phyloP scores from a whole-genome alignment of 2,888 invertebrate species.

The Sminthurides aquaticus region DNA sequence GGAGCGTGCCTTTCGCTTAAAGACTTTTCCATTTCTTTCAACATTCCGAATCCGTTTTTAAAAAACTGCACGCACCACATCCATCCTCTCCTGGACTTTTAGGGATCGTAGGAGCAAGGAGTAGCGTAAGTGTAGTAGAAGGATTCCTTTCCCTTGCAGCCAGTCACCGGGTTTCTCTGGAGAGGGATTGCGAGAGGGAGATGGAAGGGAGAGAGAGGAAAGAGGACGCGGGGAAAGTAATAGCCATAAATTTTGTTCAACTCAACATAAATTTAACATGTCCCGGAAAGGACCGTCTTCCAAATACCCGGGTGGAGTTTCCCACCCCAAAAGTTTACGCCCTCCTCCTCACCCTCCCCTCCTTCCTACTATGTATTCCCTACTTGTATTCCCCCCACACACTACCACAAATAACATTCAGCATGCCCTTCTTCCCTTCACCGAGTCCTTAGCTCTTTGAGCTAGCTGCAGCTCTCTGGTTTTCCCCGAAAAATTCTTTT shows the following conservation, averaged over 20 bases:
- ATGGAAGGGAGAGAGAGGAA: constrained; percentile 9
- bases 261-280: constrained; percentile 39
- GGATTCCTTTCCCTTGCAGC: no score
- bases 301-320: constrained; percentile 24
- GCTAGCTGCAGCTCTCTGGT: no score
- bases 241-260: constrained; percentile 40
- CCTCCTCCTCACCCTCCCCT: constrained; percentile 1
- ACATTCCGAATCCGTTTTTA: not conserved
- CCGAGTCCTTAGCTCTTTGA: no score
- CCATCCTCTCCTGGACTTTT: no score
- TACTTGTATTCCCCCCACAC: not conserved
- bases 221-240: constrained; percentile 31
- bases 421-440: no score
- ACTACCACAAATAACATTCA: no score
- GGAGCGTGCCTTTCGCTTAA: no score
- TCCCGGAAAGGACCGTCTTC: constrained; percentile 22
- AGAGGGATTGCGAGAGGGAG: no score
- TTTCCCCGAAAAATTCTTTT: no score
- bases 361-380: not conserved
- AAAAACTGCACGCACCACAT: not conserved
- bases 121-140: no score
- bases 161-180: no score
- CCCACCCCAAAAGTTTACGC: constrained; percentile 21
- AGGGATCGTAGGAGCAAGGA: no score
- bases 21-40: not conserved